These are phyloP conservation scores for Dynastes maya DNA, from an alignment of 2,888 invertebrate species.

Conservation along the genomic window DNA sequence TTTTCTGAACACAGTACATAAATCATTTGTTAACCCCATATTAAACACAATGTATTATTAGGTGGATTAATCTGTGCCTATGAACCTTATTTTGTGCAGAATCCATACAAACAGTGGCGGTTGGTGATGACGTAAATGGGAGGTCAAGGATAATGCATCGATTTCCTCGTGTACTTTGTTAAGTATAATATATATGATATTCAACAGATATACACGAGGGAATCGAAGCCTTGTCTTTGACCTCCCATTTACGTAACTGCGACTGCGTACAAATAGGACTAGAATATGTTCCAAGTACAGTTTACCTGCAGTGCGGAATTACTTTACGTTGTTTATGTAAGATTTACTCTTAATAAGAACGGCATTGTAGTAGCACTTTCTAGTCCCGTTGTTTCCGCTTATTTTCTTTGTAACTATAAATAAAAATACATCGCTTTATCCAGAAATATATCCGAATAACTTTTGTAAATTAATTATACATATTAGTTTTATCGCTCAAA, in stretches of 20 bases:
- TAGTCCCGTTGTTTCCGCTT: not conserved
- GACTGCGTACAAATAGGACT: not conserved
- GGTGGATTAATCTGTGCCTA: not conserved
- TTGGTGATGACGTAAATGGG: too few species aligned
- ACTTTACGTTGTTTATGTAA: too few species aligned
- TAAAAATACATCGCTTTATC: not conserved
- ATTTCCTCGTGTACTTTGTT: too few species aligned
- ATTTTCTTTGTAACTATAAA: not conserved
- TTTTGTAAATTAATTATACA: slow-evolving; percentile 46
- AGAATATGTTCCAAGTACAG: not conserved
- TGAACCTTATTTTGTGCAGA: not conserved
- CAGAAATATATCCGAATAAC: not conserved
- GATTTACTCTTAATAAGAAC: too few species aligned
- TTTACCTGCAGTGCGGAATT: not conserved
- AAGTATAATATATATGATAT: too few species aligned
- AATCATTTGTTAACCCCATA: not conserved
- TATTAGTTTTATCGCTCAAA: slow-evolving; percentile 65
- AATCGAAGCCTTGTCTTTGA: too few species aligned
- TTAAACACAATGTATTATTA: too few species aligned
- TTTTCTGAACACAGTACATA: not conserved
- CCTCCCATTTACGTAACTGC: too few species aligned
- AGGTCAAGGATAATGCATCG: too few species aligned
- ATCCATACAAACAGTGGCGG: not conserved
- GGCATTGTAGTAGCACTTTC: too few species aligned
- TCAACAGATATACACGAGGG: too few species aligned